These are phyloP conservation scores for Erannis defoliaria DNA, from an alignment of 2,888 invertebrate genomes.

Conservation along the genomic window DNA sequence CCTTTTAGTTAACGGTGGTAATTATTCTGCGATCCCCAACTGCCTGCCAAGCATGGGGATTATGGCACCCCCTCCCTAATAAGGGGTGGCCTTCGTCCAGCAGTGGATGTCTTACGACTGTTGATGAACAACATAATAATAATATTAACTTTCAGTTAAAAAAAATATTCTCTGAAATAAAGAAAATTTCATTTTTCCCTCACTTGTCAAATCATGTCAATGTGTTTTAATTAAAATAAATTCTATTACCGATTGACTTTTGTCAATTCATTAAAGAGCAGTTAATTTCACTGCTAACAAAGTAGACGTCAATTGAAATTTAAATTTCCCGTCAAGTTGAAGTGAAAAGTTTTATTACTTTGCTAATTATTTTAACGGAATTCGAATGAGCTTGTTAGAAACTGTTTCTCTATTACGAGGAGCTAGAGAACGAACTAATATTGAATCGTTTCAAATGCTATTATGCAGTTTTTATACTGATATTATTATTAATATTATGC, in stretches of 20 bases:
- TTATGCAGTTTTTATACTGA: no score
- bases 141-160: no score
- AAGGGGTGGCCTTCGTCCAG: no score
- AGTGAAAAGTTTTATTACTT: conserved; percentile 27
- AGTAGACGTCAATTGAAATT: conserved; percentile 26
- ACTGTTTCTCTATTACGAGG: background rate
- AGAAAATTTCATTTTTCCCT: background rate
- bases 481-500: no score
- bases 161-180: no score
- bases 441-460: background rate
- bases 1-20: no score
- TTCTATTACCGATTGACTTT: background rate
- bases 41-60: no score
- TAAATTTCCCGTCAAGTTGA: conserved; percentile 23
- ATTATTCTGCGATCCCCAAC: no score
- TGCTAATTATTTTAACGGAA: conserved; percentile 32
- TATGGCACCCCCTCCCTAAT: no score
- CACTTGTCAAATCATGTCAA: background rate
- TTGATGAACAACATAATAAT: no score
- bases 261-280: conserved; percentile 5
- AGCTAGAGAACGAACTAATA: background rate
- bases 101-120: no score
- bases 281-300: conserved; percentile 20
- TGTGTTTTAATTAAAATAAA: background rate
- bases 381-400: conserved; percentile 23